These are phyloP conservation scores for Drosophila mercatorum DNA, from an alignment of 2,888 invertebrate species.

Conservation along the genomic window DNA sequence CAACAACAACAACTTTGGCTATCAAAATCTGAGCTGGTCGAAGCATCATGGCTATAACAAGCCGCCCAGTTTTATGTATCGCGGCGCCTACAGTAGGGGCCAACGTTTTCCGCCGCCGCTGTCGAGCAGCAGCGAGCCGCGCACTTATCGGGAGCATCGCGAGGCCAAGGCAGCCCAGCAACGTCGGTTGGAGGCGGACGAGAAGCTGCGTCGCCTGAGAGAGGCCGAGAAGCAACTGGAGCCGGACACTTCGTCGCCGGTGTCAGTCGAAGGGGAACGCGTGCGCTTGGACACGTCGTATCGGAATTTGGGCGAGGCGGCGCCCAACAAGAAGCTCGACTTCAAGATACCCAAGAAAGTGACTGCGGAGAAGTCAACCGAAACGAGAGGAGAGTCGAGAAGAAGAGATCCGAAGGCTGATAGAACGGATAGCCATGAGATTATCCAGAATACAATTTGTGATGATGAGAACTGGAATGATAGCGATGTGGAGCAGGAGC, in stretches of 20 bases:
- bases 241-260: background rate
- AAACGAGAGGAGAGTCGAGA: background rate
- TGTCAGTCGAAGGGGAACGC: background rate
- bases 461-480: background rate
- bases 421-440: slow-evolving; percentile 12
- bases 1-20: background rate
- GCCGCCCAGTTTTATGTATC: background rate
- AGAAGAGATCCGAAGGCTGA: slow-evolving; percentile 14
- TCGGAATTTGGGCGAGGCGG: slow-evolving; percentile 54
- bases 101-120: background rate
- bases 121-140: slow-evolving; percentile 42
- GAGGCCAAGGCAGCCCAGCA: slow-evolving; percentile 67
- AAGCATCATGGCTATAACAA: background rate
- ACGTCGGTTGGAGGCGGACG: slow-evolving; percentile 31
- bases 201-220: slow-evolving; percentile 26
- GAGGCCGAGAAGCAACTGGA: slow-evolving; percentile 40
- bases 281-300: slow-evolving; percentile 79
- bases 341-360: slow-evolving; percentile 80
- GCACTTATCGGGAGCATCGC: slow-evolving; percentile 79
- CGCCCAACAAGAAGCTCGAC: slow-evolving; percentile 54
- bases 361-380: background rate
- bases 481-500: background rate
- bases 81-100: background rate
- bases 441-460: background rate
- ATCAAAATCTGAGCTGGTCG: slow-evolving; percentile 8